Evolutionary conservation across 2,113 vertebrate genomes (phyloP).

Genomic region (Archocentrus centrarchus): DNA sequence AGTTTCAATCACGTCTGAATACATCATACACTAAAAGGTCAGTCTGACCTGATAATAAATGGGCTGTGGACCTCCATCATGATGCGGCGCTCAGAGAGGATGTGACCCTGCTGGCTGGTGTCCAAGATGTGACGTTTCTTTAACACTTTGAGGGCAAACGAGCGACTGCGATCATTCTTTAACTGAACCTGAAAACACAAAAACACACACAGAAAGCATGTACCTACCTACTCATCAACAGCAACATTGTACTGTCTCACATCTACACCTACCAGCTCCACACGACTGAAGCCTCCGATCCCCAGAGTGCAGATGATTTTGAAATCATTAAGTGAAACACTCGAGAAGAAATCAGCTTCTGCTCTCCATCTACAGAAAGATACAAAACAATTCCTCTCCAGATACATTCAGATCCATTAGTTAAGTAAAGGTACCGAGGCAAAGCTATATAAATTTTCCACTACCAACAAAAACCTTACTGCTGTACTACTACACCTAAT

Average conservation of each 20-base stretch:
- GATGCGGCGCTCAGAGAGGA: conserved; percentile 80
- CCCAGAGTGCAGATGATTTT: conserved; percentile 76
- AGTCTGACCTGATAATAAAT: conserved; percentile 75
- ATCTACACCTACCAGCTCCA: conserved; percentile 74
- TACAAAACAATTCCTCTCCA: neutral
- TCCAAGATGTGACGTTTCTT: conserved; percentile 82
- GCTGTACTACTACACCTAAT: neutral
- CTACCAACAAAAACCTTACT: neutral
- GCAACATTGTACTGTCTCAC: too few species aligned
- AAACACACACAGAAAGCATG: neutral
- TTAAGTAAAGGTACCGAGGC: neutral
- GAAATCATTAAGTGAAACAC: conserved; percentile 69
- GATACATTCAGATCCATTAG: neutral
- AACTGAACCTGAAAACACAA: conserved; percentile 74
- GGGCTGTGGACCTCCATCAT: conserved; percentile 80
- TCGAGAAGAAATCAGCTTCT: conserved; percentile 74
- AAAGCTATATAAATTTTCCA: neutral
- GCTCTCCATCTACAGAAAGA: conserved; percentile 61
- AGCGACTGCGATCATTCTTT: conserved; percentile 65
- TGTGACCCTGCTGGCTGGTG: conserved; percentile 81
- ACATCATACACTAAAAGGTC: neutral
- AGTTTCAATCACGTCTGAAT: neutral
- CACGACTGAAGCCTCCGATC: conserved; percentile 80
- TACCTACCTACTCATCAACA: neutral
- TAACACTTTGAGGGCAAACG: conserved; percentile 80